Conservation (phyloP, 2,888 invertebrate genomes). For the Stenchaetothrips biformis region DNA sequence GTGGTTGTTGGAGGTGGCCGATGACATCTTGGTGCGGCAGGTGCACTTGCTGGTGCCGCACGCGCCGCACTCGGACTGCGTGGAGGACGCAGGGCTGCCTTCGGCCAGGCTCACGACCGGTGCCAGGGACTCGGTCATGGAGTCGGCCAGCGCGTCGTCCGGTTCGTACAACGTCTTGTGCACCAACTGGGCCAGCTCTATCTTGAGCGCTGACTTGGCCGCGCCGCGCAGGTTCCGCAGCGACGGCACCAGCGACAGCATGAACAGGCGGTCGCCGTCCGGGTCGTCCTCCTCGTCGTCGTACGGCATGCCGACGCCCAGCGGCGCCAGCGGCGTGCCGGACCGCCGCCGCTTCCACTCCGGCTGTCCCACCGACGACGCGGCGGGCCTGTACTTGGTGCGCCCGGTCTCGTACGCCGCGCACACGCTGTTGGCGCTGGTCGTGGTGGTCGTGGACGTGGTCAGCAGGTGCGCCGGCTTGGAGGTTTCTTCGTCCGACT, state of each 20-base stretch:
- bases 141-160: constrained; percentile 17
- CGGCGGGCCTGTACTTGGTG: not conserved
- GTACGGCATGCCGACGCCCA: constrained; percentile 38
- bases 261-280: constrained; percentile 45
- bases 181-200: constrained; percentile 33
- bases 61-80: constrained; percentile 16
- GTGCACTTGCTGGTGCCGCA: constrained; percentile 19
- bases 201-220: constrained; percentile 44
- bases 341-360: constrained; percentile 12
- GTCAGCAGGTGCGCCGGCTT: constrained; percentile 16
- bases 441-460: not conserved
- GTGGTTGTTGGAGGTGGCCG: not conserved
- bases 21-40: not conserved
- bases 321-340: constrained; percentile 39
- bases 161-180: constrained; percentile 12
- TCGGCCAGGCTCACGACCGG: constrained; percentile 13
- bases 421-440: constrained; percentile 29
- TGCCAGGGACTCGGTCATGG: constrained; percentile 13
- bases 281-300: constrained; percentile 43
- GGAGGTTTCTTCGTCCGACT: not conserved
- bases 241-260: constrained; percentile 43
- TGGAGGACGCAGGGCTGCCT: constrained; percentile 1
- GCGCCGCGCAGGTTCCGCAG: constrained; percentile 44
- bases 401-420: constrained; percentile 31
- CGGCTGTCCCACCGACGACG: constrained; percentile 34